These are phyloP conservation scores for Darevskia mixta DNA, from an alignment of 2,797 vertebrate species.

Conservation along the genomic window DNA sequence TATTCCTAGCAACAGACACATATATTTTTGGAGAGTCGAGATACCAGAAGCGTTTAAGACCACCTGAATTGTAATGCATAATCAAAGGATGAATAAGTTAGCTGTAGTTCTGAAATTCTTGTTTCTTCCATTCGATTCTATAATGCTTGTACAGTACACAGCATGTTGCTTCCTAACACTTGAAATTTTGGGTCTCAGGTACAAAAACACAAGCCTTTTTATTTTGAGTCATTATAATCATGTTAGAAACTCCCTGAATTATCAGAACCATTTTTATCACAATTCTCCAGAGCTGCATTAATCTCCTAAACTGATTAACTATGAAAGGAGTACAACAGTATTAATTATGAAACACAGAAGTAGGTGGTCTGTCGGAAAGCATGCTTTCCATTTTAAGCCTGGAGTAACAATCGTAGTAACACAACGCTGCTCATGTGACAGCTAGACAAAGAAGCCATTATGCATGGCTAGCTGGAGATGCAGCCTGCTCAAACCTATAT, in stretches of 20 bases:
- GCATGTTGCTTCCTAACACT: neutral
- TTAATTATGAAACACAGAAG: conserved; percentile 65
- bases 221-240: conserved; percentile 12
- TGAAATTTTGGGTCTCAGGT: neutral
- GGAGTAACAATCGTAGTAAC: conserved; percentile 79
- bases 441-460: conserved; percentile 80
- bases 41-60: neutral
- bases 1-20: neutral
- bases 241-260: conserved; percentile 23
- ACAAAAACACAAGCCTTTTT: neutral
- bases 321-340: conserved; percentile 60
- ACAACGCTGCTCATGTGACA: conserved; percentile 82
- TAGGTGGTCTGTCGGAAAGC: conserved; percentile 75
- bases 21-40: neutral
- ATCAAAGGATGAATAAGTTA: neutral
- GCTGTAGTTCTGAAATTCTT: neutral
- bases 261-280: conserved; percentile 42
- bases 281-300: conserved; percentile 45
- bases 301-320: conserved; percentile 56
- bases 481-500: conserved; percentile 64
- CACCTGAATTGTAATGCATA: neutral
- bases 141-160: rapidly evolving
- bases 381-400: conserved; percentile 73
- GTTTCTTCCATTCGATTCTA: neutral
- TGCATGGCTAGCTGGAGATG: conserved; percentile 74